A percentile compares a stretch with the other conserved stretches of the same genome.
These are phyloP conservation scores for Amphiprion percula DNA, from an alignment of 2,113 vertebrate species.

Conservation along the genomic window DNA sequence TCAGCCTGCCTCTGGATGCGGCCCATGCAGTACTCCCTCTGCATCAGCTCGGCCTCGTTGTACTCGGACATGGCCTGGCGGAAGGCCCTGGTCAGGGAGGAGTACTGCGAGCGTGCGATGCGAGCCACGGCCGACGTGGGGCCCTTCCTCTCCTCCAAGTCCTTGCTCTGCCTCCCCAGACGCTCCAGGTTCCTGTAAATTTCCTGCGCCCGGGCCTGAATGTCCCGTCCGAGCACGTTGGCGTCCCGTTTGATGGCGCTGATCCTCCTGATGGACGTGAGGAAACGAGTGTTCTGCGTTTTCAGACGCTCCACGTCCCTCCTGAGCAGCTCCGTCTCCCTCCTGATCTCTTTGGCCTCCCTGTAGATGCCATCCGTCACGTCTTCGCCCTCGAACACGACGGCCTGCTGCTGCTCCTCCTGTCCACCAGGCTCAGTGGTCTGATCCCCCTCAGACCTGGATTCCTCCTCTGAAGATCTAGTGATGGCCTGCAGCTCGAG, in stretches of 20 bases:
- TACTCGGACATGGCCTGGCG: slow-evolving; percentile 92
- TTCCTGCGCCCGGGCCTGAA: slow-evolving; percentile 90
- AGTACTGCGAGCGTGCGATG: slow-evolving; percentile 88
- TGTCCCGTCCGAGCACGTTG: slow-evolving; percentile 91
- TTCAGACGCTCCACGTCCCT: slow-evolving; percentile 90
- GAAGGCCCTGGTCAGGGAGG: slow-evolving; percentile 88
- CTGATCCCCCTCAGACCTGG: neutral
- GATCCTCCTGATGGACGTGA: slow-evolving; percentile 94
- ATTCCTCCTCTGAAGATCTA: slow-evolving; percentile 68
- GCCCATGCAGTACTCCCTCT: slow-evolving; percentile 94
- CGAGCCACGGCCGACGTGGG: slow-evolving; percentile 86
- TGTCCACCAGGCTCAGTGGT: slow-evolving; percentile 16
- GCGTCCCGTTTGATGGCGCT: slow-evolving; percentile 98
- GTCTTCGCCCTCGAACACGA: slow-evolving; percentile 91
- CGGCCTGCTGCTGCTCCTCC: slow-evolving; percentile 64
- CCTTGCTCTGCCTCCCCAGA: slow-evolving; percentile 84
- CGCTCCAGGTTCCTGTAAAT: slow-evolving; percentile 89
- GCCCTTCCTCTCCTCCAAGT: slow-evolving; percentile 84
- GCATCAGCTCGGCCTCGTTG: slow-evolving; percentile 91
- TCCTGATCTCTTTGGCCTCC: slow-evolving; percentile 88
- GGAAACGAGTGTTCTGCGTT: slow-evolving; percentile 95
- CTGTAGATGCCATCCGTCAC: slow-evolving; percentile 87
- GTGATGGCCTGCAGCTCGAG: slow-evolving; percentile 83
- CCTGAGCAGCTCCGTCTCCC: slow-evolving; percentile 87
- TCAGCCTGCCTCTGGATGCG: slow-evolving; percentile 96